These are phyloP conservation scores for Alviniconcha strummeri DNA, from an alignment of 2,888 invertebrate species.

Conservation along the genomic window DNA sequence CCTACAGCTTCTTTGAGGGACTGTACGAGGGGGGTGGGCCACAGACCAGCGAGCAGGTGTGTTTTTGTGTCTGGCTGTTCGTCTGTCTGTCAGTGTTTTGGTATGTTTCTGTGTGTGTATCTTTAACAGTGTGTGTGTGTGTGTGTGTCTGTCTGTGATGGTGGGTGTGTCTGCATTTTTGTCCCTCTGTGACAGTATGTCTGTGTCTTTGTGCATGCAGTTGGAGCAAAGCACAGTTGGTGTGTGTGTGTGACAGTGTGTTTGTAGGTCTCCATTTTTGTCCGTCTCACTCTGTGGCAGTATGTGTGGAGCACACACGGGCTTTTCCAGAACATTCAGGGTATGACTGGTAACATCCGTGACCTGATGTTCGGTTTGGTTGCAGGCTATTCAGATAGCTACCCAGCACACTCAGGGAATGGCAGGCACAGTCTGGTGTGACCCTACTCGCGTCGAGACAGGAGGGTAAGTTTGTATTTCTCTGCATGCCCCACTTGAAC, in stretches of 20 bases:
- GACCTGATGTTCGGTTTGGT: not conserved
- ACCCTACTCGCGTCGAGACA: conserved; percentile 79
- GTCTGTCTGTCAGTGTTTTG: not conserved
- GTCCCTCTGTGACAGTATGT: not conserved
- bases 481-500: not conserved
- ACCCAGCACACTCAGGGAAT: conserved; percentile 86
- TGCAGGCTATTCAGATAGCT: conserved; percentile 77
- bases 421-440: conserved; percentile 85
- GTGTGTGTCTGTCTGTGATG: not conserved
- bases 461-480: conserved; percentile 59
- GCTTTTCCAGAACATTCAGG: no score
- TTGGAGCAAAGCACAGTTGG: no score
- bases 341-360: no score
- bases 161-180: not conserved
- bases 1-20: conserved; percentile 82
- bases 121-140: not conserved
- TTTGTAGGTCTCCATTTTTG: not conserved
- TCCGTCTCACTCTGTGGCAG: no score
- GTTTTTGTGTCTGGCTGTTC: not conserved
- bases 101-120: not conserved
- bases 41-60: conserved; percentile 18
- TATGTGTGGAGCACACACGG: no score
- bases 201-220: not conserved
- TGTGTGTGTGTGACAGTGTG: not conserved
- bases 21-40: conserved; percentile 78